phyloP scores from a whole-genome alignment of 2,888 invertebrate genomes.

The Brassicogethes aeneus region DNA sequence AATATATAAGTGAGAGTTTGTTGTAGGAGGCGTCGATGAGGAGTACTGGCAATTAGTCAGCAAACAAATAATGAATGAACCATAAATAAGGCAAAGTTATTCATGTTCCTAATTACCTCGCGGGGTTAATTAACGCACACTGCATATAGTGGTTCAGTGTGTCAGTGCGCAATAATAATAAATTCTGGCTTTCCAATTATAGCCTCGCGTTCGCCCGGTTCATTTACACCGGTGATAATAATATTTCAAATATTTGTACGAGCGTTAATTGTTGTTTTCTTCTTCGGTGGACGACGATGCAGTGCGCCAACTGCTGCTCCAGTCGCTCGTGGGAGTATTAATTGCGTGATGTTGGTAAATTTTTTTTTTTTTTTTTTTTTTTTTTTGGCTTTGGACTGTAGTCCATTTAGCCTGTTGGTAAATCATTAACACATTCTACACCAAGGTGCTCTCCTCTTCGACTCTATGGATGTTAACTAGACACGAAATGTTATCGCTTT shows the following conservation, averaged over 20 bases:
- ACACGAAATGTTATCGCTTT: too few species aligned
- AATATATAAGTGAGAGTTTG: too few species aligned
- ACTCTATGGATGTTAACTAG: too few species aligned
- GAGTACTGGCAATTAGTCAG: constrained; percentile 32
- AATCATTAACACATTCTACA: constrained; percentile 1
- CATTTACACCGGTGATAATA: constrained; percentile 38
- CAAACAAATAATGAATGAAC: constrained; percentile 39
- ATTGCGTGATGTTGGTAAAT: constrained; percentile 1
- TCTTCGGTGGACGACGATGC: too few species aligned
- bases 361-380: too few species aligned
- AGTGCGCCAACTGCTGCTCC: too few species aligned
- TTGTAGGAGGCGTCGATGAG: not conserved
- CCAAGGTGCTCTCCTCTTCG: too few species aligned
- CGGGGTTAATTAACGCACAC: constrained; percentile 16
- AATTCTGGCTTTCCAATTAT: constrained; percentile 39
- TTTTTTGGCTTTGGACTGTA: too few species aligned
- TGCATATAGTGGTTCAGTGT: constrained; percentile 29
- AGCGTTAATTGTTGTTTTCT: constrained; percentile 6
- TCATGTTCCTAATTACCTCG: constrained; percentile 17
- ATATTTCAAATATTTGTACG: constrained; percentile 39
- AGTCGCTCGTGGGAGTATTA: not conserved
- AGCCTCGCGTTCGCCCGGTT: constrained; percentile 29
- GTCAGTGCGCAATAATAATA: constrained; percentile 37
- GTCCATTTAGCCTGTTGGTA: too few species aligned
- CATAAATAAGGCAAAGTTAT: constrained; percentile 35